These are phyloP conservation scores for Lasioglossum morio DNA, from an alignment of 2,888 invertebrate genomes.

Conservation along the genomic window DNA sequence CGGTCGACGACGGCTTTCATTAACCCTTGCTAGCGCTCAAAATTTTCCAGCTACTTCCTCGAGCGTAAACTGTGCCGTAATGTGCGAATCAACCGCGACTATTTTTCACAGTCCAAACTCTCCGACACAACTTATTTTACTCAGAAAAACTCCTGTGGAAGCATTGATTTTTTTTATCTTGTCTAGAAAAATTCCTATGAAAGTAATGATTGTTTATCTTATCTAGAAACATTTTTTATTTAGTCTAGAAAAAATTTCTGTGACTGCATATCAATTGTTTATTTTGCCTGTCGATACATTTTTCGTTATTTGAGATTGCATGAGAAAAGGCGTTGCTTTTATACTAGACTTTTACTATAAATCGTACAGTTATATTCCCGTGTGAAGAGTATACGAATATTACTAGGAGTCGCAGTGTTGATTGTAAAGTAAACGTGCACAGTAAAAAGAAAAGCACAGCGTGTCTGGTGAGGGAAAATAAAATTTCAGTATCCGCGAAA, in stretches of 20 bases:
- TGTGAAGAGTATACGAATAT: not conserved
- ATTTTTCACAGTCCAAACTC: not conserved
- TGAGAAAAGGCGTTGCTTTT: too few relatives aligned
- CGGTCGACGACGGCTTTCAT: conserved; percentile 41
- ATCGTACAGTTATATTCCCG: not conserved
- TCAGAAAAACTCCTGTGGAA: not conserved
- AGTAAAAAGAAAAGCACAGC: not conserved
- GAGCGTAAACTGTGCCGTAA: conserved; percentile 21
- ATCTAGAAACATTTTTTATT: too few relatives aligned
- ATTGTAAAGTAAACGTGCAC: not conserved
- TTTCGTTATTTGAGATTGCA: too few relatives aligned
- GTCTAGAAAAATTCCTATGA: too few relatives aligned
- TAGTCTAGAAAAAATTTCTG: too few relatives aligned
- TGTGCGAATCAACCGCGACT: not conserved
- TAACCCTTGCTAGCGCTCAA: conserved; percentile 48
- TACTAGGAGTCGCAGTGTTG: not conserved
- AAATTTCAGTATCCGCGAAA: not conserved
- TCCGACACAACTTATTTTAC: not conserved
- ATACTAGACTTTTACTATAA: not conserved
- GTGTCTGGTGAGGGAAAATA: not conserved
- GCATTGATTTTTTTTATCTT: too few relatives aligned
- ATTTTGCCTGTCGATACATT: too few relatives aligned
- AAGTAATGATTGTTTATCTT: too few relatives aligned
- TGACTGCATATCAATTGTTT: too few relatives aligned
- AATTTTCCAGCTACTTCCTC: conserved; percentile 23